phyloP scores from a whole-genome alignment of 2,888 invertebrate genomes.

The Macrophya annulata region DNA sequence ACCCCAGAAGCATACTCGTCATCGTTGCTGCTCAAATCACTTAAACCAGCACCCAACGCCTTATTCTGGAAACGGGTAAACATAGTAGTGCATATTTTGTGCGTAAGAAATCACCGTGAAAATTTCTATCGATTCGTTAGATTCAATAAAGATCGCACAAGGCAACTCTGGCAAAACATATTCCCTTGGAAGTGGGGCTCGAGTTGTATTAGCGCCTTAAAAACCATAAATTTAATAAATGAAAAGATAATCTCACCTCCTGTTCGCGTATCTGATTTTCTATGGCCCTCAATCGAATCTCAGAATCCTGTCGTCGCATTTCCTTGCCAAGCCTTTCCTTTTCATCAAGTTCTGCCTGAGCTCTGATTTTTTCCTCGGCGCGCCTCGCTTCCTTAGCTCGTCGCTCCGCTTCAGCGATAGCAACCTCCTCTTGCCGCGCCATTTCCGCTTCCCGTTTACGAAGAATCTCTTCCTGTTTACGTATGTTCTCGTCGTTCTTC shows the following conservation, averaged over 20 bases:
- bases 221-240: conserved; percentile 26
- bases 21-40: conserved; percentile 69
- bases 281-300: conserved; percentile 83
- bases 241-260: conserved; percentile 80
- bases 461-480: conserved; percentile 72
- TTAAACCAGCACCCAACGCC: conserved; percentile 68
- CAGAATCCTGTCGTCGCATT: conserved; percentile 76
- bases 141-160: not conserved
- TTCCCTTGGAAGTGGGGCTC: not conserved
- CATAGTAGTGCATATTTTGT: conserved; percentile 5
- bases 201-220: not conserved
- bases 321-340: conserved; percentile 74
- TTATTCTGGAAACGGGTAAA: conserved; percentile 71
- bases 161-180: not conserved
- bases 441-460: conserved; percentile 69
- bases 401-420: conserved; percentile 63
- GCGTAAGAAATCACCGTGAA: not conserved
- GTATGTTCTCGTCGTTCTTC: conserved; percentile 75
- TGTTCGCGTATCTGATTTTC: conserved; percentile 86
- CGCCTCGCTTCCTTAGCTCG: conserved; percentile 65
- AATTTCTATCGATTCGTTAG: not conserved
- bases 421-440: conserved; percentile 68
- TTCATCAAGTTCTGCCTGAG: conserved; percentile 72
- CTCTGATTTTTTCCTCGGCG: conserved; percentile 70
- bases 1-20: conserved; percentile 76